These are phyloP conservation scores for Rhyacophila evoluta DNA, from an alignment of 2,888 invertebrate genomes.

Conservation along the genomic window DNA sequence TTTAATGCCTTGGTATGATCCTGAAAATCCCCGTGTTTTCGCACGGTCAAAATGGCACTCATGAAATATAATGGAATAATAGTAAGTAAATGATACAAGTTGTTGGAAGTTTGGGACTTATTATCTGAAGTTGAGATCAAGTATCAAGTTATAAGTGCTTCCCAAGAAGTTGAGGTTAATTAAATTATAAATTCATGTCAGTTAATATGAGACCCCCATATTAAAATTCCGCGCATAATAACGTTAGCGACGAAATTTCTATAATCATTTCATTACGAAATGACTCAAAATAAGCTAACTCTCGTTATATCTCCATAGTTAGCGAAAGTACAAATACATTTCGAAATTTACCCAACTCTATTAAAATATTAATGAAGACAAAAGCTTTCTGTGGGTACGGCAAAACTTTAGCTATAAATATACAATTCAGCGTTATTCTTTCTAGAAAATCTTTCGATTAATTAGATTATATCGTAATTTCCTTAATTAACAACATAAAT, in stretches of 20 bases:
- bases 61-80: slow-evolving; percentile 32
- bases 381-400: not conserved
- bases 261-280: slow-evolving; percentile 12
- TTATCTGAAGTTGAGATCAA: slow-evolving; percentile 27
- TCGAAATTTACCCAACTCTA: not conserved
- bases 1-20: too few species aligned
- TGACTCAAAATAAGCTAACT: slow-evolving; percentile 4
- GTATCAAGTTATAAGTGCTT: slow-evolving; percentile 35
- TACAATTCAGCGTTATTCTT: too few species aligned
- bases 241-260: not conserved
- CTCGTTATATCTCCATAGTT: slow-evolving; percentile 4
- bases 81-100: slow-evolving; percentile 36
- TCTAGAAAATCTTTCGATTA: too few species aligned
- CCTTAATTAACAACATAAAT: too few species aligned
- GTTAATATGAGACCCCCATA: not conserved
- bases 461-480: too few species aligned
- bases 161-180: slow-evolving; percentile 34
- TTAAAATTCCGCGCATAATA: not conserved
- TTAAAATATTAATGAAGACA: slow-evolving; percentile 2
- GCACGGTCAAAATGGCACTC: slow-evolving; percentile 6
- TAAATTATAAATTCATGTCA: slow-evolving; percentile 34
- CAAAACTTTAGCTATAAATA: not conserved
- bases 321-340: not conserved
- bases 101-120: slow-evolving; percentile 28
- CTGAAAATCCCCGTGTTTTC: too few species aligned